A percentile compares a stretch with the other conserved stretches of the same genome.
These are phyloP conservation scores for Palythoa grandis DNA, from an alignment of 92 coral and sea anemone genomes.

Conservation along the genomic window DNA sequence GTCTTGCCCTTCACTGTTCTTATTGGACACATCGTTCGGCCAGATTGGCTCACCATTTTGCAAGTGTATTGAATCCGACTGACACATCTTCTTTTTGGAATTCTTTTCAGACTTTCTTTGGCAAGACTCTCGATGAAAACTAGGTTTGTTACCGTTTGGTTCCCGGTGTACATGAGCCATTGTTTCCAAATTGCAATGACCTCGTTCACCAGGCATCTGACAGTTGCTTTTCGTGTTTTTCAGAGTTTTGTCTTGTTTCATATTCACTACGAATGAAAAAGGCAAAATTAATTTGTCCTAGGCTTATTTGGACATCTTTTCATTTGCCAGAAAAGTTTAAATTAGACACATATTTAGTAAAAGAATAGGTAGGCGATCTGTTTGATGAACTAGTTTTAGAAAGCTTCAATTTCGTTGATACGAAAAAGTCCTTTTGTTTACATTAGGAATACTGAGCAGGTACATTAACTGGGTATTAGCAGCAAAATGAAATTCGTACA, in stretches of 20 bases:
- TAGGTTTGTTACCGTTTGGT: not conserved
- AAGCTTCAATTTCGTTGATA: not conserved
- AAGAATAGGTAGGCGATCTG: not conserved
- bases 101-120: not conserved
- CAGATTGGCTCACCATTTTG: not conserved
- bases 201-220: not conserved
- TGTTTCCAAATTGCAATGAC: slow-evolving; percentile 6
- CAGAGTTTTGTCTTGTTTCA: not conserved
- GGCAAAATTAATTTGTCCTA: not conserved
- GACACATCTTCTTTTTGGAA: not conserved
- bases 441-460: not conserved
- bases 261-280: not conserved
- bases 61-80: not conserved
- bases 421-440: not conserved
- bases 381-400: not conserved
- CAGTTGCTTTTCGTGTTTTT: not conserved
- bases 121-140: not conserved
- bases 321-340: not conserved
- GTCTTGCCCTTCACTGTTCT: not conserved
- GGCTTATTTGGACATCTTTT: not conserved
- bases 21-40: not conserved
- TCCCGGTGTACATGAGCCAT: slow-evolving; percentile 35
- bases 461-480: not conserved
- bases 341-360: not conserved
- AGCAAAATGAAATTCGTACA: not conserved